These are phyloP conservation scores for Deroplatys truncata DNA, from an alignment of 2,888 invertebrate species.

Conservation along the genomic window DNA sequence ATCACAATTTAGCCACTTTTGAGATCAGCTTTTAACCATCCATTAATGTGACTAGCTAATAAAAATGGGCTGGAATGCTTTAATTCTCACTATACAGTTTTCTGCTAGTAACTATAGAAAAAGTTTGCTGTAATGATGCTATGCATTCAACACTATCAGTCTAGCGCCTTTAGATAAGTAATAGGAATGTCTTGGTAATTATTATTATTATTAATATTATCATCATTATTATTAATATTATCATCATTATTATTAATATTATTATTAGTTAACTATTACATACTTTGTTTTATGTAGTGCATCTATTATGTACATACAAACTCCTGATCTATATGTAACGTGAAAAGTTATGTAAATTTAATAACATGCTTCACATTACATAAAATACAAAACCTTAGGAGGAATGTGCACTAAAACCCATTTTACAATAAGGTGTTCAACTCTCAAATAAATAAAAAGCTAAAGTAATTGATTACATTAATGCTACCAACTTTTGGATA, in stretches of 20 bases:
- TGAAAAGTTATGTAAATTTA: neutral
- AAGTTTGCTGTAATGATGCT: neutral
- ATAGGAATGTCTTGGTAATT: neutral
- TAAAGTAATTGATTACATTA: neutral
- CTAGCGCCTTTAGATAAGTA: neutral
- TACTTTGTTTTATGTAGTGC: neutral
- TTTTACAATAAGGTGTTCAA: neutral
- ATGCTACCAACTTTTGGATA: neutral
- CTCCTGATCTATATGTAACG: neutral
- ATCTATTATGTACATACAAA: neutral
- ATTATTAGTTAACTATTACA: neutral
- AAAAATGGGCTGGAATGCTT: neutral
- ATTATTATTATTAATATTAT: no score
- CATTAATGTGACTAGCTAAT: neutral
- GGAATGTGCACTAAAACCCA: neutral
- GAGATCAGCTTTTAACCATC: neutral
- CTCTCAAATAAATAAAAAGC: neutral
- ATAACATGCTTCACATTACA: neutral
- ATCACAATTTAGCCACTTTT: neutral
- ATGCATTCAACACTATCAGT: neutral
- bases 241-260: no score
- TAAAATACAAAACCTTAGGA: neutral
- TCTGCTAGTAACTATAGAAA: neutral
- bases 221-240: no score
- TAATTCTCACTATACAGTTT: neutral